Evolutionary conservation across 2,888 invertebrate genomes (phyloP), one percentile per base, ranked within the genome.

Genomic region (Eupithecia vulgata): DNA sequence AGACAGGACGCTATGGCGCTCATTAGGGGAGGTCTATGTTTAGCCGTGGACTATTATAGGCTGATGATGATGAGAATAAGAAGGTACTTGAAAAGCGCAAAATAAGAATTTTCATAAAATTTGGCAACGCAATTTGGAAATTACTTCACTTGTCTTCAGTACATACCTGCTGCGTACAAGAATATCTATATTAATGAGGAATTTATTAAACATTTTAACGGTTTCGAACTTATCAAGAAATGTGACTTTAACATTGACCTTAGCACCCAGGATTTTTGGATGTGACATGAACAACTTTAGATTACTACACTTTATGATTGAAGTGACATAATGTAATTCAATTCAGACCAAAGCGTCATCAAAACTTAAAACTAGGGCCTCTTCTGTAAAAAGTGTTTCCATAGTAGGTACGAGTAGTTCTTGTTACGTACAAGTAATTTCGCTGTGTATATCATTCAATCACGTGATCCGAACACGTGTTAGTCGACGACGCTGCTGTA

Each of bases 381-480:
- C 48, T 52, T 52, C 48, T 52, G 0, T 52, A 21, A 52, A 48
- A 52, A 48, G 8, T 3, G n/a, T 52, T 21, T 52, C 48, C 4
- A 21, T 52, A 21, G 48, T 25, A 57, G 12, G 25, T 25, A 57
- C 25, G 25, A 25, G 5, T 57, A 25, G 25, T 12, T 12, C 25
- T 37, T n/a, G 30, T n/a, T 25, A 42, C 21, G 25, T 25, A 65
- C n/a, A 25, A 40, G 13, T 21, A 37, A 65, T 42, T 40, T 65
- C 65, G 25, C 13, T 25, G 40, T 35, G 62, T 35, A 25, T 62
- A 71, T 59, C 52, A 42, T 40, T 17, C 45, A 71, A 57, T 57
- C 71, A 71, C 74, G 69, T 69, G 74, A 68, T 45, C 37, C n/a
- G 13, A 62, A 42, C 71, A 71, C 74, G 74, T 74, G 74, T 35